phyloP scores from a whole-genome alignment of 2,888 invertebrate species.

The Falcaria lacertinaria region DNA sequence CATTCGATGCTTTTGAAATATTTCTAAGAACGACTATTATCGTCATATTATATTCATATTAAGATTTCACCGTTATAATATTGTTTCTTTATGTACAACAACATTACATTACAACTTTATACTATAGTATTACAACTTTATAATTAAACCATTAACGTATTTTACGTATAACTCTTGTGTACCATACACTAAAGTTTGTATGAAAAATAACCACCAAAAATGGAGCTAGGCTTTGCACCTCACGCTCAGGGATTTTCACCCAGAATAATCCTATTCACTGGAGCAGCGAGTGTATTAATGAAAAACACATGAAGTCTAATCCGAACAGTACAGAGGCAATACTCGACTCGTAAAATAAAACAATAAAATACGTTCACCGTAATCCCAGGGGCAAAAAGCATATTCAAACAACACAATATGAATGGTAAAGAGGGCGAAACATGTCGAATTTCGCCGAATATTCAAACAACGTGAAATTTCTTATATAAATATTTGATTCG shows the following conservation, averaged over 20 bases:
- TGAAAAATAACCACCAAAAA: no score
- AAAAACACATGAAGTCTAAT: not conserved
- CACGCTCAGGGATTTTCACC: not conserved
- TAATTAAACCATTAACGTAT: no score
- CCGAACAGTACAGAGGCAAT: not conserved
- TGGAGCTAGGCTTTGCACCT: no score
- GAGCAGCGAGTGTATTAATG: not conserved
- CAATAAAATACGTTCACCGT: not conserved
- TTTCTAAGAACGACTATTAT: no score
- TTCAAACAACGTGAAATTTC: constrained; percentile 29
- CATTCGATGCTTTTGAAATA: no score
- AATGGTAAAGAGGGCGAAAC: not conserved
- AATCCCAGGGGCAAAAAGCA: not conserved
- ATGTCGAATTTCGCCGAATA: constrained; percentile 5
- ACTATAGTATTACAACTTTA: no score
- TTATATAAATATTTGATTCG: constrained; percentile 37
- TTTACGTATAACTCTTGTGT: no score
- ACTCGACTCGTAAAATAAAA: not conserved
- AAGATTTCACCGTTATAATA: no score
- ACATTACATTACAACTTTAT: no score
- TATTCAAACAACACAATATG: not conserved
- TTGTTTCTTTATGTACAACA: no score
- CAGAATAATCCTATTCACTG: not conserved
- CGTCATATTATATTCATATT: no score
- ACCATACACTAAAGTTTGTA: no score